Evolutionary conservation across 1,140 invertebrate genomes (phyloP), one percentile per base, ranked within the genome.

Genomic region (Pentalonia nigronervosa): DNA sequence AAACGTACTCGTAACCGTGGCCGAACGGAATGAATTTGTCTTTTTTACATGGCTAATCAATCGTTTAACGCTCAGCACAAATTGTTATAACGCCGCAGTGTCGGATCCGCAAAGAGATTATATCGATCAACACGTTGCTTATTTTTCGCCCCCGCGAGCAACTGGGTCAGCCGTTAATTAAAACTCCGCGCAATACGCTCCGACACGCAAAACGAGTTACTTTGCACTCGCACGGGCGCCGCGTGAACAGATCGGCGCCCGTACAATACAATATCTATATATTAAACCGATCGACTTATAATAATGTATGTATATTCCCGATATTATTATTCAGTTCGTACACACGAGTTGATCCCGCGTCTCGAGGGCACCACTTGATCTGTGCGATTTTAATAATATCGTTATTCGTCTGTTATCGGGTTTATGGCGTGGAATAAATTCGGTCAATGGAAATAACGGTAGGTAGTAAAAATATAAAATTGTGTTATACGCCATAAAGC

Each of bases 81-180:
- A 83, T 41, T 23, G 41, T 41, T 23, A 41, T 41, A 41, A 23
- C 34, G 34, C 21, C 2, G 41, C 20, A 84, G 41, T 7, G 23
- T n/a, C 84, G 84, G 84, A 87, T n/a, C 23, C 84, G 41, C 45
- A 4, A n/a, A 48, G 25, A 47, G 84, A 87, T 48, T 7, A 48
- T 21, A 56, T 56, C 25, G 30, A 30, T 17, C 21, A 23, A 48
- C 45, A n/a, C 84, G 45, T 87, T n/a, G 23, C 41, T 20, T 30
- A 47, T 47, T 87, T 87, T 30, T 87, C 41, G 84, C 41, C 45
- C 30, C 47, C 86, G 20, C 47, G 47, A 88, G n/a, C 45, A 88
- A 88, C n/a, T 50, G n/a, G 30, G 47, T 88, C 86, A 88, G 30
- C 34, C 14, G 86, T 88, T 48, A 21, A 83, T 83, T 88, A 88